These are phyloP conservation scores for Trachurus trachurus DNA, from an alignment of 2,797 vertebrate species.

Conservation along the genomic window DNA sequence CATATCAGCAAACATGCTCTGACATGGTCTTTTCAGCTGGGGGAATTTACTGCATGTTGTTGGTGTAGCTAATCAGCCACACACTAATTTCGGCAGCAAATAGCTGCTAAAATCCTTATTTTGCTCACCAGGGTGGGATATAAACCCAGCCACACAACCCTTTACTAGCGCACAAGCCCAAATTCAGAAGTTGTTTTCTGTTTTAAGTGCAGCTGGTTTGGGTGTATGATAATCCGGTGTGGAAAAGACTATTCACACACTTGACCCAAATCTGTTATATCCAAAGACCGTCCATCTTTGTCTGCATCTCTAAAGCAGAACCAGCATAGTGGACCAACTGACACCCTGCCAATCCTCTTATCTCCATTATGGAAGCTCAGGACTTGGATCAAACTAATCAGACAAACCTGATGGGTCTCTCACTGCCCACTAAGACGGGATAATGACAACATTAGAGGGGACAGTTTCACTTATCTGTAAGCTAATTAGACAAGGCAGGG, in stretches of 20 bases:
- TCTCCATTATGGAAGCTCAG: constrained; percentile 38
- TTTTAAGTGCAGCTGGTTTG: constrained; percentile 7
- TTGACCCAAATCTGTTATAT: constrained; percentile 36
- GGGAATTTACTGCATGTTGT: constrained; percentile 1
- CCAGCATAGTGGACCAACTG: background rate
- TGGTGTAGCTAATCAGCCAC: constrained; percentile 21
- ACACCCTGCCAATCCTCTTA: constrained; percentile 51
- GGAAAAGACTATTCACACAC: constrained; percentile 13
- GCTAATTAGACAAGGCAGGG: constrained; percentile 30
- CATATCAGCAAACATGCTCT: constrained; percentile 29
- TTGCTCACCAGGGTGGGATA: constrained; percentile 17
- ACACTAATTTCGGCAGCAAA: constrained; percentile 1
- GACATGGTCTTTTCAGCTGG: constrained; percentile 9
- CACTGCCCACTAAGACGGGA: constrained; percentile 38
- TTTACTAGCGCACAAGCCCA: constrained; percentile 15
- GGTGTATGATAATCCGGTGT: constrained; percentile 25
- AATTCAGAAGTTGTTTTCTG: constrained; percentile 11
- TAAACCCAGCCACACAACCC: constrained; percentile 25
- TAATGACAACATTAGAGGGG: constrained; percentile 52
- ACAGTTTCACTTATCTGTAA: constrained; percentile 32
- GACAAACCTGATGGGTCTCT: constrained; percentile 43
- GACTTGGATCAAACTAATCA: constrained; percentile 50
- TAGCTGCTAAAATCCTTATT: constrained; percentile 17
- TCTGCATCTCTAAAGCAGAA: constrained; percentile 37
- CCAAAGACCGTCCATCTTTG: constrained; percentile 14